Conservation (phyloP, 2,113 vertebrate genomes). For the Polyodon spathula region DNA sequence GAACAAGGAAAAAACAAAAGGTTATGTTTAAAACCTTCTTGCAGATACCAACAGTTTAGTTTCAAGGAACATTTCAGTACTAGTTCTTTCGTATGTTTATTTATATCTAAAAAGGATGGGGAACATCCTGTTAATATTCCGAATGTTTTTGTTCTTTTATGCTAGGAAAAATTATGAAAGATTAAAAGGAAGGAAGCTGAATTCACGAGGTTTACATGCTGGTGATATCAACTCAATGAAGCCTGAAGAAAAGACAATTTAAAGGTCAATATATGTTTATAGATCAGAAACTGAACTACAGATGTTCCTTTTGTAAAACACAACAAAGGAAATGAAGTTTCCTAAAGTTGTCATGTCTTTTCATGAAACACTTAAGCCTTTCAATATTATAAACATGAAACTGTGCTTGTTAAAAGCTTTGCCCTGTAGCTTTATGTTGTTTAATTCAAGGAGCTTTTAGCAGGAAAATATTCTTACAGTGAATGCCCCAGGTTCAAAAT, state of each 20-base stretch:
- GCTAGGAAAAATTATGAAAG: slow-evolving; percentile 1
- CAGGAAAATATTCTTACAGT: not conserved
- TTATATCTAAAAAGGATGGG: no score
- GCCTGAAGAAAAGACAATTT: not conserved
- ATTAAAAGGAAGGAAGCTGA: slow-evolving; percentile 1
- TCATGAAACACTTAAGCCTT: not conserved
- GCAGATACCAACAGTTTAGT: no score
- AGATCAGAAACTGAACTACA: not conserved
- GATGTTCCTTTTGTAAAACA: not conserved
- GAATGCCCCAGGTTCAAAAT: not conserved
- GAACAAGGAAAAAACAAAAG: no score
- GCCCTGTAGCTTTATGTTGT: not conserved
- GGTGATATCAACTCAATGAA: not conserved
- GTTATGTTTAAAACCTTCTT: no score
- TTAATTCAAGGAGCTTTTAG: no score
- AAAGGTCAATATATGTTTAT: not conserved
- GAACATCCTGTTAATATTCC: no score
- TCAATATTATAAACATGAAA: not conserved
- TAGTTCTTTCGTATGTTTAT: no score
- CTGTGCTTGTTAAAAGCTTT: not conserved
- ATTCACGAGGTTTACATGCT: not conserved
- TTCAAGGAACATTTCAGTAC: no score
- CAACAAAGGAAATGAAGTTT: slow-evolving; percentile 1
- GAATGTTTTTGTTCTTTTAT: no score
- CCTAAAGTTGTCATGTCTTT: not conserved